phyloP scores from a whole-genome alignment of 2,888 invertebrate genomes.

The Drosophila dives region DNA sequence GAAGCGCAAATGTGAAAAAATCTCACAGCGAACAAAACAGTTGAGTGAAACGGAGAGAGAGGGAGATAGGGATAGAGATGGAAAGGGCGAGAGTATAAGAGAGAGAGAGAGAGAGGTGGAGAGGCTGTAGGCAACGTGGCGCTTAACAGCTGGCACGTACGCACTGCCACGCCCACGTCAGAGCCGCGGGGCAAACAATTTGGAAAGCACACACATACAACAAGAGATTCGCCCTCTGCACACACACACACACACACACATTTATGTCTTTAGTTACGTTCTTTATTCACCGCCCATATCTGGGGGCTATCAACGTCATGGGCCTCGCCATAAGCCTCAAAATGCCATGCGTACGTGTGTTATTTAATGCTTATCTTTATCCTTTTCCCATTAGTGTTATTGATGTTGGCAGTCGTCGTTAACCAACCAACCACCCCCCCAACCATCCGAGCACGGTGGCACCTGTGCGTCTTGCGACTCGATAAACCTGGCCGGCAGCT shows the following conservation, averaged over 20 bases:
- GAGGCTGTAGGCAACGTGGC: slow-evolving; percentile 36
- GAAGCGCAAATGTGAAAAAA: slow-evolving; percentile 73
- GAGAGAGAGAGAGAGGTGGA: neutral
- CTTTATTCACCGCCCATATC: slow-evolving; percentile 1
- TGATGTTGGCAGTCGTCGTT: slow-evolving; percentile 72
- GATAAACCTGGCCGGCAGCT: slow-evolving; percentile 70
- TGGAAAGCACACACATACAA: slow-evolving; percentile 33
- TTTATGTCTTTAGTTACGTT: slow-evolving; percentile 31
- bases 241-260: slow-evolving; percentile 8
- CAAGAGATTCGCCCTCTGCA: neutral
- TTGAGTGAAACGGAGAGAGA: neutral
- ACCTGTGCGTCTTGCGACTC: slow-evolving; percentile 37
- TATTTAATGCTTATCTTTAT: slow-evolving; percentile 82
- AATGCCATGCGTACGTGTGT: slow-evolving; percentile 70
- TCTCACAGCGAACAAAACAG: slow-evolving; percentile 59
- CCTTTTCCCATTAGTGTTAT: slow-evolving; percentile 82
- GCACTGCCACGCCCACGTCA: slow-evolving; percentile 35
- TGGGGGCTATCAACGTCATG: slow-evolving; percentile 58
- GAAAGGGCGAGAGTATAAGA: neutral
- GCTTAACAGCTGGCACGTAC: slow-evolving; percentile 72
- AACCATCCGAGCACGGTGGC: slow-evolving; percentile 8
- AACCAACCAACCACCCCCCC: slow-evolving; percentile 7
- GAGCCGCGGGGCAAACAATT: slow-evolving; percentile 54
- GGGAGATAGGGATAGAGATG: neutral
- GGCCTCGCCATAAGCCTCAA: slow-evolving; percentile 54